Evolutionary conservation across 2,113 vertebrate genomes (phyloP).

Genomic region (Uropsilus gracilis): DNA sequence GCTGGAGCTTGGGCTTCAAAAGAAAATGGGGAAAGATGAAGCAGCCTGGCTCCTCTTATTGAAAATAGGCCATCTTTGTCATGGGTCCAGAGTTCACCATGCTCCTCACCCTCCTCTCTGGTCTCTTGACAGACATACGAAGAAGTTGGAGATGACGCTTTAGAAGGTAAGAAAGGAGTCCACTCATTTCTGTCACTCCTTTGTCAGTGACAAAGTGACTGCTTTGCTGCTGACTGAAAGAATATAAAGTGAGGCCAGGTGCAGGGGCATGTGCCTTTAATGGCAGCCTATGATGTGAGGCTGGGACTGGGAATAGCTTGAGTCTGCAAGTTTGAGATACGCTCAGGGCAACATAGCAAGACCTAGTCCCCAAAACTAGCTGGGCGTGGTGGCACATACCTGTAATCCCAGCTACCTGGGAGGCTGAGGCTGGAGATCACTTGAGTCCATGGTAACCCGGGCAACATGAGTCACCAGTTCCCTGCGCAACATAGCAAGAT

Average conservation of each 20-base stretch:
- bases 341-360: no score
- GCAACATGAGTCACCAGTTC: no score
- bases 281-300: no score
- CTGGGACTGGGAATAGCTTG: no score
- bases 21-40: background rate
- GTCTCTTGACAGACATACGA: constrained; percentile 88
- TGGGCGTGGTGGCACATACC: no score
- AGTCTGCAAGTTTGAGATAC: no score
- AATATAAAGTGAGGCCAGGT: background rate
- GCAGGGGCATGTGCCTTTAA: no score
- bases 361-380: no score
- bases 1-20: background rate
- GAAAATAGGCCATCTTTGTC: background rate
- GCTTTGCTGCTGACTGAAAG: background rate
- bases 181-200: background rate
- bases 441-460: no score
- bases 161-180: constrained; percentile 89
- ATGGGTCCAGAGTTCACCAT: background rate
- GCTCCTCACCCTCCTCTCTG: constrained; percentile 27
- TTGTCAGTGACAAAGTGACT: background rate
- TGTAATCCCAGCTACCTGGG: no score
- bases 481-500: no score
- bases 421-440: no score
- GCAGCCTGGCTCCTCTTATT: background rate
- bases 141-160: constrained; percentile 89